Conservation (phyloP, 2,888 invertebrate genomes). For the Erynnis tages region DNA sequence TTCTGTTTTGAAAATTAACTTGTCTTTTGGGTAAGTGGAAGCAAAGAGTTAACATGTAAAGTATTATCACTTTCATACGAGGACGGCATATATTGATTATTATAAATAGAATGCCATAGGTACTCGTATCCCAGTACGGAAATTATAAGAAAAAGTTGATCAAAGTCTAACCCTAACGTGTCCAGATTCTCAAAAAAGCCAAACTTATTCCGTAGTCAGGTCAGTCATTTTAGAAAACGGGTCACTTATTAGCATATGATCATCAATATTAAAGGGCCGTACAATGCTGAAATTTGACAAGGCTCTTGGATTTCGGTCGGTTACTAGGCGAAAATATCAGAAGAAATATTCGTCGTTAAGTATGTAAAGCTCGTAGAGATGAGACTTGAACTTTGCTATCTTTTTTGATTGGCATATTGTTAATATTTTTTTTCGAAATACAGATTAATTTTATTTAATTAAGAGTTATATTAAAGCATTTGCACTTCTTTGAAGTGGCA, state of each 20-base stretch:
- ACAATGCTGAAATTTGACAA: slow-evolving; percentile 27
- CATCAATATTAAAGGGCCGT: slow-evolving; percentile 27
- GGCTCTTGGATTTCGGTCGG: slow-evolving; percentile 17
- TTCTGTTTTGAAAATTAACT: too few species aligned
- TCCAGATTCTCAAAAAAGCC: slow-evolving; percentile 12
- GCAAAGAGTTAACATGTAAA: too few species aligned
- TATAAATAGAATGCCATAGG: too few species aligned
- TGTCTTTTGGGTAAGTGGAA: too few species aligned
- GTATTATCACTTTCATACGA: too few species aligned
- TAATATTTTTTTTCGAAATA: too few species aligned
- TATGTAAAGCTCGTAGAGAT: background rate
- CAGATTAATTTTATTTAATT: too few species aligned
- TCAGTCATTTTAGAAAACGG: slow-evolving; percentile 26
- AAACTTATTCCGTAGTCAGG: slow-evolving; percentile 25
- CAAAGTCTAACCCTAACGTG: slow-evolving; percentile 5
- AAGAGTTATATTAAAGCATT: too few species aligned
- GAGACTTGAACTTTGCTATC: too few species aligned
- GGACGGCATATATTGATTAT: too few species aligned
- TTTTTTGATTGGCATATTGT: too few species aligned
- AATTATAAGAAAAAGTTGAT: slow-evolving; percentile 15
- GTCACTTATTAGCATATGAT: slow-evolving; percentile 28
- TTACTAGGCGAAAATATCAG: slow-evolving; percentile 18
- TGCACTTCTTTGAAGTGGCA: too few species aligned
- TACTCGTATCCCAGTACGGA: background rate
- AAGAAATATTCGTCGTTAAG: slow-evolving; percentile 8